These are phyloP conservation scores for Minunthozetes semirufus DNA, from an alignment of 2,888 invertebrate species.

Conservation along the genomic window DNA sequence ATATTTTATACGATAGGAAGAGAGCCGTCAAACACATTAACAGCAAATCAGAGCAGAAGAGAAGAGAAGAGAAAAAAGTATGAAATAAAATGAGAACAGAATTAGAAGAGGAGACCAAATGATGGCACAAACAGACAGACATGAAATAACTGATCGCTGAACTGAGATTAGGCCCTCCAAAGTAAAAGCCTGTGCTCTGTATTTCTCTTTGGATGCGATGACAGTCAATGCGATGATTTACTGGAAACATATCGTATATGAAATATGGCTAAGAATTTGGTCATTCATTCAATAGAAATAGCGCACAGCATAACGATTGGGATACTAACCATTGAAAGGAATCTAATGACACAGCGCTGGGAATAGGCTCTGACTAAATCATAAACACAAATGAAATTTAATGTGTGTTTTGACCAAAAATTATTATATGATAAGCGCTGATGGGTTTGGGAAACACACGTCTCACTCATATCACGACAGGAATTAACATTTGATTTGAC, in stretches of 20 bases:
- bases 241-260: conserved; percentile 1
- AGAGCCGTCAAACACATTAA: background rate
- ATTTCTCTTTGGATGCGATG: background rate
- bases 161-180: background rate
- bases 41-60: background rate
- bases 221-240: conserved; percentile 17
- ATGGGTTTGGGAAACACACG: background rate
- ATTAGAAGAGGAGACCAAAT: background rate
- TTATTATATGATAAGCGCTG: background rate
- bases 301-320: background rate
- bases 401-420: background rate
- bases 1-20: background rate
- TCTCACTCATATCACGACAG: too few species aligned
- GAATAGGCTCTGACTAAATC: conserved; percentile 2
- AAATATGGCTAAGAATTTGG: conserved; percentile 1
- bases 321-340: background rate
- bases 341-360: background rate
- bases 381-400: background rate
- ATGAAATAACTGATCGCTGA: conserved; percentile 17
- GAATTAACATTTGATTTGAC: too few species aligned
- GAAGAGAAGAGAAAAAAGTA: background rate
- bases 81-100: background rate
- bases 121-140: background rate
- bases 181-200: background rate
- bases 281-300: background rate